Evolutionary conservation across 2,888 invertebrate species (phyloP).

Genomic region (Drosophila borborema): DNA sequence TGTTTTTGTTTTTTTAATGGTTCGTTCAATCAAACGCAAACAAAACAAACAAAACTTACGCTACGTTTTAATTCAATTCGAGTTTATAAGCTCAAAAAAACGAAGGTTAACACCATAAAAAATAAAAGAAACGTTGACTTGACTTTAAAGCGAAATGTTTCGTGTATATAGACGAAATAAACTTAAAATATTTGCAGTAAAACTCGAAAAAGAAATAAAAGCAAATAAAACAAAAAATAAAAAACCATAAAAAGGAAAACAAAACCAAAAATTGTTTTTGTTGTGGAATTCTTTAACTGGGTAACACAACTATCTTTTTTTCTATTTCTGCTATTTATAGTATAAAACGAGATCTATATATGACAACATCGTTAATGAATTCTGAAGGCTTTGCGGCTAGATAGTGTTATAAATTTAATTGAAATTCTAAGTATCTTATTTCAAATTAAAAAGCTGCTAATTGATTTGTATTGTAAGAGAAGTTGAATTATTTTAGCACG

Average conservation of each 20-base stretch:
- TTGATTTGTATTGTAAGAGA: neutral
- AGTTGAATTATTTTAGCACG: neutral
- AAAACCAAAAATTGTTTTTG: constrained; percentile 3
- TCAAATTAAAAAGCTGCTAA: neutral
- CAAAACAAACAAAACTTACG: constrained; percentile 31
- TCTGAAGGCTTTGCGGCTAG: constrained; percentile 29
- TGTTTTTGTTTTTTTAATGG: neutral
- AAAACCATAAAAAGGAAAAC: neutral
- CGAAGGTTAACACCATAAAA: constrained; percentile 60
- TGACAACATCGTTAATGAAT: constrained; percentile 55
- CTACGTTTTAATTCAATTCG: constrained; percentile 52
- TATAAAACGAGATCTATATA: constrained; percentile 25
- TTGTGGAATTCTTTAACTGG: constrained; percentile 9
- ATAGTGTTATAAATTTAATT: constrained; percentile 41
- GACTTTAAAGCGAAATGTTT: constrained; percentile 29
- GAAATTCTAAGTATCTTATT: neutral
- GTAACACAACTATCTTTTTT: constrained; percentile 2
- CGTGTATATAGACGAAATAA: constrained; percentile 17
- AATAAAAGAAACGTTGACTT: constrained; percentile 40
- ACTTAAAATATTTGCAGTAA: constrained; percentile 38
- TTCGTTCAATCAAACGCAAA: constrained; percentile 23
- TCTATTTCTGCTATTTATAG: neutral
- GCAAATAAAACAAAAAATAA: constrained; percentile 14
- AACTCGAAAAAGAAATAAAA: constrained; percentile 25
- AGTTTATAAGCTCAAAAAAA: constrained; percentile 52